A percentile compares a stretch with the other conserved stretches of the same genome.
Evolutionary conservation across 2,797 vertebrate species (phyloP).

Genomic region (Brotula barbata): DNA sequence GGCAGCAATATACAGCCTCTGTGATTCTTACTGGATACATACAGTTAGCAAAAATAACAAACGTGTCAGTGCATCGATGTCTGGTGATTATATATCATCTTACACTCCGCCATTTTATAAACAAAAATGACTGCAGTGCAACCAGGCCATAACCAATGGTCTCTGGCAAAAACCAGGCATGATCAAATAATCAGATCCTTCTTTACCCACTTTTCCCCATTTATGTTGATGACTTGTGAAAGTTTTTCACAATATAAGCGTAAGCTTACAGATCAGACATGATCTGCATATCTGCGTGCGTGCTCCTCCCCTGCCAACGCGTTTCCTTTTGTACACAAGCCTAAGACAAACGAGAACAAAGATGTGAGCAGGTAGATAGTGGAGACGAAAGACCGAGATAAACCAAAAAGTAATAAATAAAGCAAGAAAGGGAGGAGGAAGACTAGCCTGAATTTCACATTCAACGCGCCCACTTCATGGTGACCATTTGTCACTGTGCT

Average conservation of each 20-base stretch:
- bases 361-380: background rate
- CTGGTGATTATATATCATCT: conserved; percentile 8
- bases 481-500: conserved; percentile 26
- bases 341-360: background rate
- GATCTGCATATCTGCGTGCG: background rate
- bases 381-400: background rate
- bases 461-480: conserved; percentile 13
- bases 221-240: conserved; percentile 20
- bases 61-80: conserved; percentile 16
- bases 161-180: conserved; percentile 44
- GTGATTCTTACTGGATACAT: too few species aligned
- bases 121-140: conserved; percentile 44
- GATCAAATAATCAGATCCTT: conserved; percentile 32
- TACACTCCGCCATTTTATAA: conserved; percentile 19
- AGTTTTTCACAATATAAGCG: conserved; percentile 22
- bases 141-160: conserved; percentile 31
- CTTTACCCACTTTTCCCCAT: conserved; percentile 2
- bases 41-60: too few species aligned
- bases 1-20: too few species aligned
- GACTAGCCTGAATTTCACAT: conserved; percentile 2
- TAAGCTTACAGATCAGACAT: background rate
- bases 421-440: background rate
- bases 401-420: background rate
- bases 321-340: conserved; percentile 3
- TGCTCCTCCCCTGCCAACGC: background rate